These are phyloP conservation scores for Leucophenga varia DNA, from an alignment of 1,140 invertebrate species.

Conservation along the genomic window DNA sequence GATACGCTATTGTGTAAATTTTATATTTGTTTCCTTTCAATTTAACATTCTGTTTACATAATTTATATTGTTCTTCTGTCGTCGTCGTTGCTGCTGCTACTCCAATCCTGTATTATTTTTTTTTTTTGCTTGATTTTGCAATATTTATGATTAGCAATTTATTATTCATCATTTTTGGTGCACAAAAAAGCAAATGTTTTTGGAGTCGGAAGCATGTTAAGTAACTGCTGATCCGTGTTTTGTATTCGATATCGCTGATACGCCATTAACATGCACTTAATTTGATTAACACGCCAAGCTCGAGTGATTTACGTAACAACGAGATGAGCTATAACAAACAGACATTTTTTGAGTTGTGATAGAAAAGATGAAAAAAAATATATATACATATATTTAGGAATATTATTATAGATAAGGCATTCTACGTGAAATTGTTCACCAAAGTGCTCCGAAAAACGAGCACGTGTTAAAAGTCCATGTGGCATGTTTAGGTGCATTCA, in stretches of 20 bases:
- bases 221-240: no score
- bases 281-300: constrained; percentile 41
- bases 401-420: no score
- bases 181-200: constrained; percentile 32
- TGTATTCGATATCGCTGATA: no score
- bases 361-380: no score
- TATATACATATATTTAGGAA: no score
- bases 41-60: constrained; percentile 55
- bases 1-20: no score
- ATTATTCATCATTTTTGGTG: constrained; percentile 53
- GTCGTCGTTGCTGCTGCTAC: constrained; percentile 4
- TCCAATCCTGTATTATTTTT: constrained; percentile 7
- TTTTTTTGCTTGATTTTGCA: constrained; percentile 46
- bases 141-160: constrained; percentile 56
- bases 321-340: neutral
- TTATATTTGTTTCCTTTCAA: constrained; percentile 55
- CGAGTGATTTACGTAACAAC: neutral
- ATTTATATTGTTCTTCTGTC: constrained; percentile 46
- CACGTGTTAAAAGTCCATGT: no score
- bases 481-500: no score
- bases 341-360: no score
- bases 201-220: no score
- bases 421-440: no score
- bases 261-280: constrained; percentile 53
- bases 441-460: no score